phyloP scores from a whole-genome alignment of 2,888 invertebrate species.

The Mimas tiliae region DNA sequence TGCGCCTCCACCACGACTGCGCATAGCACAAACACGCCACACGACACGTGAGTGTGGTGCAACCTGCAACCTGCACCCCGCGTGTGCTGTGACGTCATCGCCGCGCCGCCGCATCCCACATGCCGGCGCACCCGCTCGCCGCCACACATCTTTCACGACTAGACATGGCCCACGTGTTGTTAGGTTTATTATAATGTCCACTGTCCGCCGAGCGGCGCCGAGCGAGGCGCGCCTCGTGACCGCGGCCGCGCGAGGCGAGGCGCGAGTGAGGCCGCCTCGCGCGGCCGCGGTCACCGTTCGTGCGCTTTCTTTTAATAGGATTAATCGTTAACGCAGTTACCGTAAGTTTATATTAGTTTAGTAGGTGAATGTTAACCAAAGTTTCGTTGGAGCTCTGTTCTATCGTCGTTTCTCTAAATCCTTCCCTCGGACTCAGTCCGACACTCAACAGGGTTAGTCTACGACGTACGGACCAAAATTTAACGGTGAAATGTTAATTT shows the following conservation, averaged over 20 bases:
- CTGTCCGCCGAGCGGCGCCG: slow-evolving; percentile 24
- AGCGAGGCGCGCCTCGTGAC: background rate
- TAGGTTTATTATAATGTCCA: slow-evolving; percentile 26
- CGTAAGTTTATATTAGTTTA: slow-evolving; percentile 80
- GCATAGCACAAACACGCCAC: slow-evolving; percentile 76
- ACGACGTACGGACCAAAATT: slow-evolving; percentile 73
- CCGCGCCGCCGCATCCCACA: slow-evolving; percentile 35
- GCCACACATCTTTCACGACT: slow-evolving; percentile 35
- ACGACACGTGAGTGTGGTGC: slow-evolving; percentile 59
- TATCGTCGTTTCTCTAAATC: slow-evolving; percentile 60
- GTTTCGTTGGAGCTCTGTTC: slow-evolving; percentile 66
- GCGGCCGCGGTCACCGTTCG: slow-evolving; percentile 46
- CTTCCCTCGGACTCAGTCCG: slow-evolving; percentile 60
- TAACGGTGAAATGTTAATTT: slow-evolving; percentile 55
- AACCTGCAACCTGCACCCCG: no score
- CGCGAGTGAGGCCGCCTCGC: slow-evolving; percentile 34
- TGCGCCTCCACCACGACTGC: slow-evolving; percentile 50
- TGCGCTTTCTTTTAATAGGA: slow-evolving; percentile 34
- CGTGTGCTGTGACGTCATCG: slow-evolving; percentile 20
- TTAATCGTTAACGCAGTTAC: slow-evolving; percentile 77
- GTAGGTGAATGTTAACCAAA: slow-evolving; percentile 81
- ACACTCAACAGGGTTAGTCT: slow-evolving; percentile 69
- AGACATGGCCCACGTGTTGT: slow-evolving; percentile 25
- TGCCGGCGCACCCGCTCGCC: slow-evolving; percentile 45
- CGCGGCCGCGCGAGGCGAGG: slow-evolving; percentile 30